Base-by-base conservation (phyloP, 2,797 vertebrate genomes). In the Heliangelus exortis region DNA sequence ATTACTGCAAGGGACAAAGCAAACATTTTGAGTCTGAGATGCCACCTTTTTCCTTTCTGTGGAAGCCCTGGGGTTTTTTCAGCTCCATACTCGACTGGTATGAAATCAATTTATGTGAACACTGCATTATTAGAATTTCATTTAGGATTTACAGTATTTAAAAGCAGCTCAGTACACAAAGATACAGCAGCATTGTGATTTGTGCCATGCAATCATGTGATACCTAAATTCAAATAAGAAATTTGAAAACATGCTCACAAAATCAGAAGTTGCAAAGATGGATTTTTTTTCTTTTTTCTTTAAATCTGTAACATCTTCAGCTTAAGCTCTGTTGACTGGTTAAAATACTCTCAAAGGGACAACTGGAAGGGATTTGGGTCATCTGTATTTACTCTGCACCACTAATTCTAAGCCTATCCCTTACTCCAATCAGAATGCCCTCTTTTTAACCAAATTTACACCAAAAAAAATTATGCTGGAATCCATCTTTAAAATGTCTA, bases 221-320 rank as follows among this genome's bases (percentile, higher is more conserved):
- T 94, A 95, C 92, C 83, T 91, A 28, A 28, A 92, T 25, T 80
- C 89, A 84, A 55, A 57, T 25, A 23, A 26, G 79, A 83, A 81
- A 69, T 15, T 21, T 34, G 43, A 68, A 81, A 45, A 89, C 66
- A 41, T 18, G 73, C 87, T 93, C 96, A 96, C 95, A 96, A 96
- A 96, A 93, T 94, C 87, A 94, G 93, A 96, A 95, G 94, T 93
- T 96, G 96, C 93, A 95, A 95, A 95, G 79, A 29, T 1, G 13
- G 31, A 41, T 47, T 36, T 47, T 47, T 2, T 19, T 61, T 84
- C 75, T 16, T 47, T 83, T 78, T 16, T 47, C 45, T 47, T 47
- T 47, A 19, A 68, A 76, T 20, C 61, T 14, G 57, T 3, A 87
- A 63, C 81, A 77, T 26, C 21, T 86, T 91, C 16, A 82, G 23